Conservation (phyloP, 2,113 vertebrate species). For the Callipepla californica region DNA sequence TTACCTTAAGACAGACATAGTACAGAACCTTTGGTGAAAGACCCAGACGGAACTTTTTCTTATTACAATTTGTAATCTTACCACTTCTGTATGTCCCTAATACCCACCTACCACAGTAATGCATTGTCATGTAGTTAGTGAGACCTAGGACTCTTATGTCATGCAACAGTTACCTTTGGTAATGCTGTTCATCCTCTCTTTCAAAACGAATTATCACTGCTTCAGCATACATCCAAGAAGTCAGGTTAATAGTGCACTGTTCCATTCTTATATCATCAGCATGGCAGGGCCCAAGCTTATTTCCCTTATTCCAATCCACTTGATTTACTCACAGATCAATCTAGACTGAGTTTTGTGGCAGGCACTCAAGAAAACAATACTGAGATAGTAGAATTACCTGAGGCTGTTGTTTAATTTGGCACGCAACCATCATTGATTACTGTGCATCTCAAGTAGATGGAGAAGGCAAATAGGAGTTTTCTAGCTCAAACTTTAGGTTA, state of each 20-base stretch:
- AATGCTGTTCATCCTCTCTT: not conserved
- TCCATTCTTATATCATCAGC: not conserved
- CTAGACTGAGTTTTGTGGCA: not conserved
- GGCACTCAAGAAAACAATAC: not conserved
- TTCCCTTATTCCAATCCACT: not conserved
- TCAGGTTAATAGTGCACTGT: not conserved
- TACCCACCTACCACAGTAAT: not conserved
- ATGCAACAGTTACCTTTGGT: not conserved
- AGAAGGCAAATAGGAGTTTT: not conserved
- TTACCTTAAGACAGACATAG: not conserved
- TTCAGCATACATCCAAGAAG: not conserved
- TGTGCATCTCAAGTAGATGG: constrained; percentile 2
- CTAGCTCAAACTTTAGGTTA: not conserved
- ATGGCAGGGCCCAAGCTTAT: not conserved
- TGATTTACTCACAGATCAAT: constrained; percentile 1
- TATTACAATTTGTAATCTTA: not conserved
- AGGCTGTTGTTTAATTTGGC: constrained; percentile 34
- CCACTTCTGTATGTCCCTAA: not conserved
- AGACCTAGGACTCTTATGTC: not conserved
- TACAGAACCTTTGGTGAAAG: not conserved
- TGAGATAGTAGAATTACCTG: not conserved
- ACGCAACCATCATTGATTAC: not conserved
- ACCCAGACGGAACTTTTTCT: not conserved
- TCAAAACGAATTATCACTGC: not conserved
- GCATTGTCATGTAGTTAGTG: not conserved